Evolutionary conservation across 53 echinoderm and acorn worm species (phyloP), one percentile per base, ranked within the genome.

Genomic region (Crossaster papposus): DNA sequence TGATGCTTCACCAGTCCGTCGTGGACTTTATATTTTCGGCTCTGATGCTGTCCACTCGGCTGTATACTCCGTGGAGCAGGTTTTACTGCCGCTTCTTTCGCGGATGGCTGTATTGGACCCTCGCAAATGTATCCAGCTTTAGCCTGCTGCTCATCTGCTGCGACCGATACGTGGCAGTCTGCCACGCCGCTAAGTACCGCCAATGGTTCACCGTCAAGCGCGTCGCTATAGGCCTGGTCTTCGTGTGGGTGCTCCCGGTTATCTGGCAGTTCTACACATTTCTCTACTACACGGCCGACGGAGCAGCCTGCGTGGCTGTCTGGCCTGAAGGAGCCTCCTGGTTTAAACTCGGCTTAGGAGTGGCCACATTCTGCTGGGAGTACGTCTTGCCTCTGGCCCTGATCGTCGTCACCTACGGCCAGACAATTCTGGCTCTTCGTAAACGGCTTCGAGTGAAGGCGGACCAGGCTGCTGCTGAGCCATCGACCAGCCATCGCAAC

Each of bases 281-380:
- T 14, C 65, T 65, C 36, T 65, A 65, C 22, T 65, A 83, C 65
- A 4, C 65, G 36, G 70, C 65, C 4, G 65, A 26, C 50, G 50
- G 79, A 15, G 24, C n/a, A 20, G 33, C 83, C 28, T 83, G 83
- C 38, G 23, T 83, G 14, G 83, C 83, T 33, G 26, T 17, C 7
- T 83, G 83, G 83, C 22, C 36, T 14, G 36, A 62, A 4, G 28
- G 38, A 44, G 5, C 18, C 36, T 26, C 20, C 24, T 37, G 15
- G 5, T 5, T 44, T 9, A 5, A 44, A 34, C 65, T 83, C 36
- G 37, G 36, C 18, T 65, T 65, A 13, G 83, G 83, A 11, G 83
- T 83, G 36, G 83, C 83, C 70, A 83, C 83, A 3, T 83, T 83
- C 37, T 24, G 14, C 65, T 83, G 65, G 83, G 83, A 83, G 83